Percentiles rank a stretch among this genome's conserved stretches.
These are phyloP conservation scores for Mythimna impura DNA, from an alignment of 2,888 invertebrate genomes.

Conservation along the genomic window DNA sequence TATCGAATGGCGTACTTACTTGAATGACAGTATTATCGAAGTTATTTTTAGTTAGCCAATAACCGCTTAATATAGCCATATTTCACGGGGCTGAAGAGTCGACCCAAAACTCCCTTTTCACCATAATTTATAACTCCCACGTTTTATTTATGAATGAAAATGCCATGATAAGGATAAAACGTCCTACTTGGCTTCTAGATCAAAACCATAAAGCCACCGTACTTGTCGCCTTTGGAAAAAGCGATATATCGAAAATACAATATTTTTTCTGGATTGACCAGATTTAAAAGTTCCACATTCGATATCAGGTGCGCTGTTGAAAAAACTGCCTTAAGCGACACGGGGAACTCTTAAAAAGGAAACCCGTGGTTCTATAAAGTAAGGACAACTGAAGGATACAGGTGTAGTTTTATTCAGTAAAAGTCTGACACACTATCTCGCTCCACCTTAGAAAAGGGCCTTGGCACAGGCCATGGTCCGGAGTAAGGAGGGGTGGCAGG, in stretches of 20 bases:
- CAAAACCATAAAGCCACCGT: conserved; percentile 38
- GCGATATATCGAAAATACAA: not conserved
- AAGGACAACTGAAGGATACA: too few species aligned
- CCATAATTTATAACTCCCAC: conserved; percentile 23
- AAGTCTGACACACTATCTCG: too few species aligned
- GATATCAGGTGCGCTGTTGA: not conserved
- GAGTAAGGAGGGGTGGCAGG: too few species aligned
- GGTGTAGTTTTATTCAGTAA: too few species aligned
- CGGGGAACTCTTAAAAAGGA: too few species aligned
- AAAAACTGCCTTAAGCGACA: not conserved
- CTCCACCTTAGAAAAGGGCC: too few species aligned
- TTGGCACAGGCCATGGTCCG: too few species aligned
- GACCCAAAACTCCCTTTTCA: conserved; percentile 7
- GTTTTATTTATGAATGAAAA: conserved; percentile 16
- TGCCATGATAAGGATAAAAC: conserved; percentile 13
- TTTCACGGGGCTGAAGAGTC: conserved; percentile 1
- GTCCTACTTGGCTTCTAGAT: conserved; percentile 42
- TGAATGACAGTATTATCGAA: not conserved
- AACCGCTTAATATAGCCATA: not conserved
- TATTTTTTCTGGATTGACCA: not conserved
- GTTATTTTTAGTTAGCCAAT: conserved; percentile 9
- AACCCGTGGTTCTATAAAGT: too few species aligned
- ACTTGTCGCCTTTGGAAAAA: not conserved
- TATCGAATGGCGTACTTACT: too few species aligned
- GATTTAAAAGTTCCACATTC: not conserved